Conservation (phyloP, 64 coral and sea anemone species). For the Platygyra sinensis region DNA sequence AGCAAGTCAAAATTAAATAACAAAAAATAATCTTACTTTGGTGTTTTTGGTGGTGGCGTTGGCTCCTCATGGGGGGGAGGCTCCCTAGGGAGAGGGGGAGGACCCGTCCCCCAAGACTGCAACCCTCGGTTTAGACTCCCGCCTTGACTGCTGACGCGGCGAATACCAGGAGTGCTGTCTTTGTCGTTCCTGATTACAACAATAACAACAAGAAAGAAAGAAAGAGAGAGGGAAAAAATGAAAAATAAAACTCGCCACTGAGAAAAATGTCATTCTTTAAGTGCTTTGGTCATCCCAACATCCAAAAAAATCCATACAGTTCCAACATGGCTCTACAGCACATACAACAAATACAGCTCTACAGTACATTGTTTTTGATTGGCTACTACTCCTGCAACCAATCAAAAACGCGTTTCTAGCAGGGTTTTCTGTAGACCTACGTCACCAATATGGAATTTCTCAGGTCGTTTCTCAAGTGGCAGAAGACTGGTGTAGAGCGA, state of each 20-base stretch:
- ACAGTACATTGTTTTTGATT: too few relatives aligned
- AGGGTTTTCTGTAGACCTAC: too few relatives aligned
- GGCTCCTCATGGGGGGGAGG: constrained; percentile 27
- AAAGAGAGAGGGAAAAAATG: background rate
- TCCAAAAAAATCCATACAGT: too few relatives aligned
- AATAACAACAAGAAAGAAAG: background rate
- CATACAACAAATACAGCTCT: too few relatives aligned
- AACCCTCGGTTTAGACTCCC: constrained; percentile 21
- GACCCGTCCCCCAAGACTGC: constrained; percentile 38
- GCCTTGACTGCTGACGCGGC: constrained; percentile 33
- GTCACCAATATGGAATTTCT: too few relatives aligned
- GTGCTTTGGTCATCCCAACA: too few relatives aligned
- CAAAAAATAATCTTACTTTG: background rate
- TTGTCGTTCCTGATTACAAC: constrained; percentile 16
- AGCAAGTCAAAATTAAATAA: background rate
- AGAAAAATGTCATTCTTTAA: too few relatives aligned
- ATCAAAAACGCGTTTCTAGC: too few relatives aligned
- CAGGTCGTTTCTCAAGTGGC: too few relatives aligned
- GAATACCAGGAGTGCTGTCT: background rate
- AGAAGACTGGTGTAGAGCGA: too few relatives aligned
- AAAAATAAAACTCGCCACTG: background rate
- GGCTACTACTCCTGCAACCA: too few relatives aligned
- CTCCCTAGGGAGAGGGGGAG: constrained; percentile 36
- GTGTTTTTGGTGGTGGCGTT: constrained; percentile 13
- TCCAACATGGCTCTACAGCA: too few relatives aligned